Evolutionary conservation across 2,888 invertebrate species (phyloP), one percentile per base, ranked within the genome.

Genomic region (Ochropleura leucogaster): DNA sequence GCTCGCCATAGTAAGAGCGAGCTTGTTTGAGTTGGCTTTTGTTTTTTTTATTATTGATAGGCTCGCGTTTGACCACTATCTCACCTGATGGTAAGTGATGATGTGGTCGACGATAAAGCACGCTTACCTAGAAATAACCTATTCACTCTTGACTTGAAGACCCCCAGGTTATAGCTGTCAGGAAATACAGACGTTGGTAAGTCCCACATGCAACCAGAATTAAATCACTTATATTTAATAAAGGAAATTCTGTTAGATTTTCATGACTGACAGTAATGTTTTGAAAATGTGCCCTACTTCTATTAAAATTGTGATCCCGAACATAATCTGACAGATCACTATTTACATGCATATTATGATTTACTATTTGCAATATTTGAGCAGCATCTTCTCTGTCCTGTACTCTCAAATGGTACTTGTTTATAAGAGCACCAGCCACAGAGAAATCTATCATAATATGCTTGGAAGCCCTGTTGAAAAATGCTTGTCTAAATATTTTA

Each of bases 141-240:
- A n/a, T n/a, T n/a, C n/a, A n/a, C n/a, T n/a, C n/a, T n/a, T n/a
- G n/a, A n/a, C n/a, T n/a, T n/a, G n/a, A n/a, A n/a, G n/a, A n/a
- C n/a, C n/a, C n/a, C n/a, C n/a, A n/a, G n/a, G n/a, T n/a, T n/a
- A n/a, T n/a, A n/a, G n/a, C n/a, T n/a, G n/a, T n/a, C n/a, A n/a
- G n/a, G n/a, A n/a, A n/a, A n/a, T n/a, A n/a, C n/a, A n/a, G n/a
- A n/a, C n/a, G n/a, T n/a, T 71, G 64, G 20, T 60, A 60, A n/a
- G 49, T 69, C 20, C 69, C 69, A 44, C 71, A 55, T 5, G 64
- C 71, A 64, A 71, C 64, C 70, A 71, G 9, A 64, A 71, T 71
- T 55, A 64, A 64, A 7, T 71, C 64, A 3, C 12, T 67, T 3
- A 16, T 7, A 70, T 51, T 70, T 53, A 70, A 44, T 9, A 0